Evolutionary conservation across 1,140 invertebrate species (phyloP), one percentile per base, ranked within the genome.

Genomic region (Steinernema khuongi): DNA sequence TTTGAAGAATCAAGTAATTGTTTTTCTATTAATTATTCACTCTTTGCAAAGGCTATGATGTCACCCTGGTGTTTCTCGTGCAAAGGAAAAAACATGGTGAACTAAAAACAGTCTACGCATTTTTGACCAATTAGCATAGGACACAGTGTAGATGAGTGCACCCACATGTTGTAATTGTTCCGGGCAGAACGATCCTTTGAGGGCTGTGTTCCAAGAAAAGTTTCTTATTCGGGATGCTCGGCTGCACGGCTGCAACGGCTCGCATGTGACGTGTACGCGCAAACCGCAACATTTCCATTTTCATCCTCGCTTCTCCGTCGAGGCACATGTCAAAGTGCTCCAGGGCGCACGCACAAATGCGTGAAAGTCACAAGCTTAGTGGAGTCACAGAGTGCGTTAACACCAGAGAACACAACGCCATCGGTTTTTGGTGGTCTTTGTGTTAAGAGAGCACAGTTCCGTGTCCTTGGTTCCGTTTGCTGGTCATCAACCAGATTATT

Each of bases 281-380:
- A n/a, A n/a, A n/a, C n/a, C 26, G 50, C 50, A 60, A 60, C 50
- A 60, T 26, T 60, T 60, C 50, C 50, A 60, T 22, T 11, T 60
- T n/a, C n/a, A n/a, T 11, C 26, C 14, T 22, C 19, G 14, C 26
- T 60, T 60, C 26, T 26, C 50, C 22, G 26, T 14, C 26, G 50
- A 22, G 14, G 22, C 50, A 60, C 36, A 22, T 26, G 50, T 60
- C 50, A 60, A 60, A 22, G 14, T 60, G 50, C 7, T 7, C 26
- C 26, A 60, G 7, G n/a, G n/a, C 50, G 50, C 14, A 22, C 50
- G 11, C 36, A 41, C 7, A 41, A 41, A n/a, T 60, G 50, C 22
- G 50, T 60, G 50, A 11, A 4, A 60, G 26, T 7, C 50, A 22
- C 11, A 60, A 60, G 26, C 50, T 60, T 60, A 60, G 14, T 22